Base-by-base conservation (phyloP, 2,113 vertebrate species). In the Illadopsis cleaveri region DNA sequence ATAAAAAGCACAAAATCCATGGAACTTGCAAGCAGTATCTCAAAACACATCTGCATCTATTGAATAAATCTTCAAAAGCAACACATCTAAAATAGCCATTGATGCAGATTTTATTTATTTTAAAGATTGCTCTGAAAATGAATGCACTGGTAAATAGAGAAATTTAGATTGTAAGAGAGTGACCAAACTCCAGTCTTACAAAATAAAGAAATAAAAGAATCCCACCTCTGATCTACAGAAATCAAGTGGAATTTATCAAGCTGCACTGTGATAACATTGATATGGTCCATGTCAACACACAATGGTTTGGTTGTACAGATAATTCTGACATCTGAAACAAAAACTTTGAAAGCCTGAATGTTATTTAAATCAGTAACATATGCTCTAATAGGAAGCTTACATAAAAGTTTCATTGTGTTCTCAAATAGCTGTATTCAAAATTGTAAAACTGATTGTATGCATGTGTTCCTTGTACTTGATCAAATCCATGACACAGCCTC, bases 291-390 rank as follows among this genome's bases (percentile, higher is more conserved):
- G 73, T 87, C 62, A 45, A 61, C 56, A 62, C 45, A 94, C 81
- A 87, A 91, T 72, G 84, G 61, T 82, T 91, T 91, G 58, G 69
- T 93, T 93, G 91, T 91, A 82, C 48, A 81, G 81, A 93, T 61
- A 86, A 94, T 87, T 87, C 86, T 87, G 86, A 91, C 70, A 94
- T 87, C 73, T 90, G 81, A 95, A 91, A 89, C 73, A 87, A 93
- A 96, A 93, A 31, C 53, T 53, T 86, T 72, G 31, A 82, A 95
- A 93, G 77, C 38, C 54, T 57, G 65, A 48, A 93, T 57, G 70
- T 90, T 79, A 65, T 68, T 96, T 85, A 91, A 91, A 97, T 94
- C 82, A 96, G 78, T 87, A 95, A 93, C 94, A 91, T 79, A 94
- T 96, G 95, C 81, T 54, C 66, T 69, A 87, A 82, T 61, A 75